These are phyloP conservation scores for Deroplatys truncata DNA, from an alignment of 2,888 invertebrate species.

Conservation along the genomic window DNA sequence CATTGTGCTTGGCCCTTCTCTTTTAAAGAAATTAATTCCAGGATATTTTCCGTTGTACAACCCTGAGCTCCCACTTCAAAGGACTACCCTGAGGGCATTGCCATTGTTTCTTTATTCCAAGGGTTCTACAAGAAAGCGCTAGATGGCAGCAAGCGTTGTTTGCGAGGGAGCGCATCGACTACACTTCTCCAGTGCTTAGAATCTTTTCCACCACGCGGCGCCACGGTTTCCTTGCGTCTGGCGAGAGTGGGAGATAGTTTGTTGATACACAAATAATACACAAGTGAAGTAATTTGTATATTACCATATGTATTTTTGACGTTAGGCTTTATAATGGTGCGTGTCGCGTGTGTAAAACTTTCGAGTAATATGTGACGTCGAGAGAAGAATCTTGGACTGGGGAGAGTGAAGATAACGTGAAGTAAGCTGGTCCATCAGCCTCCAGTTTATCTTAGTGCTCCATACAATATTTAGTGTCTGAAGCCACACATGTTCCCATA, in stretches of 20 bases:
- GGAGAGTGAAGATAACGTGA: not conserved
- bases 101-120: not conserved
- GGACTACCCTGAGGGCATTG: not conserved
- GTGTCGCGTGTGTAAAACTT: not conserved
- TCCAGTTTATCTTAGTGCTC: not conserved
- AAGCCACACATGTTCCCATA: conserved; percentile 9
- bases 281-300: not conserved
- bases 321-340: not conserved
- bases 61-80: not conserved
- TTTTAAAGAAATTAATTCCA: not conserved
- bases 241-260: not conserved
- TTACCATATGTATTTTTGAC: conserved; percentile 1
- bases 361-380: conserved; percentile 3
- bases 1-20: not conserved
- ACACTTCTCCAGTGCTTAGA: not conserved
- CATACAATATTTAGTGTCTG: not conserved
- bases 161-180: not conserved
- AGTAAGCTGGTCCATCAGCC: not conserved
- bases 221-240: not conserved
- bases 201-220: conserved; percentile 7
- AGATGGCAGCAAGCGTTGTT: not conserved
- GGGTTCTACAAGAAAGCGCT: not conserved
- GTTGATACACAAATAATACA: not conserved
- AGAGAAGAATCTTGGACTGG: not conserved
- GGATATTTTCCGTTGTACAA: not conserved